Evolutionary conservation across 2,113 vertebrate genomes (phyloP).

Genomic region (Ameiurus melas): DNA sequence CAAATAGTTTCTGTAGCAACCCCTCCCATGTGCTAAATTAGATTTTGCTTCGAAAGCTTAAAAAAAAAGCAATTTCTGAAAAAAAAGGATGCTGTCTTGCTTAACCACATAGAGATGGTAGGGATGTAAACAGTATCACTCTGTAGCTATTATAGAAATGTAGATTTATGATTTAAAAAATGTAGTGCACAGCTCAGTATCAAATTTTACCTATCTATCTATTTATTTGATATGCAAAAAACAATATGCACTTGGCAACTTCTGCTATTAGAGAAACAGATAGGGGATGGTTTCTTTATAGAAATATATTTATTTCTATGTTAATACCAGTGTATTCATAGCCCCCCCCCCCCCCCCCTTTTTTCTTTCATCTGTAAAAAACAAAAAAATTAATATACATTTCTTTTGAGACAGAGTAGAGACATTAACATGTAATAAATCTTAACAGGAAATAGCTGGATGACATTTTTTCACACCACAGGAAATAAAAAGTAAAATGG

Average conservation of each 20-base stretch:
- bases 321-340: neutral
- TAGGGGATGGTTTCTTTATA: neutral
- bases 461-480: neutral
- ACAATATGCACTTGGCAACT: neutral
- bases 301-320: neutral
- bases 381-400: neutral
- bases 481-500: neutral
- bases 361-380: no score
- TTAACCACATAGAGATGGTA: neutral
- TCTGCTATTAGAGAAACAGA: neutral
- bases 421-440: neutral
- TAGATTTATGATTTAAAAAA: conserved; percentile 1
- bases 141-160: neutral
- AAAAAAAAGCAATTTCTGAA: conserved; percentile 1
- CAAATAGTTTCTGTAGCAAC: conserved; percentile 38
- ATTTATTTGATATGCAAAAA: neutral
- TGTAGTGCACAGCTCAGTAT: neutral
- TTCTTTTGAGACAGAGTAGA: neutral
- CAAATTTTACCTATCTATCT: neutral
- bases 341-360: no score
- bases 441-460: neutral
- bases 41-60: conserved; percentile 21
- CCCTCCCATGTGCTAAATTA: conserved; percentile 36
- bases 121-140: conserved; percentile 8
- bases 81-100: neutral